Evolutionary conservation across 1,140 invertebrate genomes (phyloP).

Genomic region (Oedothorax gibbosus): DNA sequence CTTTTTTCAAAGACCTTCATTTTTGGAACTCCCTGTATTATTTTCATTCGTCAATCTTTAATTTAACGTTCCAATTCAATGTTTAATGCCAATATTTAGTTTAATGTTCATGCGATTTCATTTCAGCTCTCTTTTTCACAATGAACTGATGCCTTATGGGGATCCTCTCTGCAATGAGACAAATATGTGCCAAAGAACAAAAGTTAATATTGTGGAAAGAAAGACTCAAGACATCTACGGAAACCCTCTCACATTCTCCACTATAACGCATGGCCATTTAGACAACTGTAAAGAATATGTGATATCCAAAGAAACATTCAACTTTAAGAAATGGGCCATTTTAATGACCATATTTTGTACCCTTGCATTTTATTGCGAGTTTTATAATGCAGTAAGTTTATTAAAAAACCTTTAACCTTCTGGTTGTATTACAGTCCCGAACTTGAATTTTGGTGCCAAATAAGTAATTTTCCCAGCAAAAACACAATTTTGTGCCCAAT

Average conservation of each 20-base stretch:
- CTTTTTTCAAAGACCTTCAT: too few relatives aligned
- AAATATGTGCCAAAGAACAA: conserved; percentile 42
- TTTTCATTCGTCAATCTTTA: too few relatives aligned
- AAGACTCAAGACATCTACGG: conserved; percentile 43
- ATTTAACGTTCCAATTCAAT: too few relatives aligned
- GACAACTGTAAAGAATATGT: conserved; percentile 43
- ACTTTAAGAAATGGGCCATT: conserved; percentile 35
- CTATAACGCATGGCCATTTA: conserved; percentile 5
- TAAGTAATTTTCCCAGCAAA: too few relatives aligned
- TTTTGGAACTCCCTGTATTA: too few relatives aligned
- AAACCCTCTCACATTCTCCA: conserved; percentile 16
- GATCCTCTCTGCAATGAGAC: not conserved
- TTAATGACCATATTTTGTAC: conserved; percentile 35
- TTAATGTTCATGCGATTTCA: too few relatives aligned
- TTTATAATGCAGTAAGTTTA: conserved; percentile 47
- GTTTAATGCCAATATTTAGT: too few relatives aligned
- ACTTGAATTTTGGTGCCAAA: too few relatives aligned
- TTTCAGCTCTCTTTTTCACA: too few relatives aligned
- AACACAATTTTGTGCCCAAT: too few relatives aligned
- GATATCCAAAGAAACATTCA: conserved; percentile 45
- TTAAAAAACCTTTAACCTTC: not conserved
- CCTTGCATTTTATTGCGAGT: conserved; percentile 53
- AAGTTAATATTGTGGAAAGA: conserved; percentile 3
- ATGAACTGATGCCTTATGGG: too few relatives aligned
- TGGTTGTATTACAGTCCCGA: too few relatives aligned